Base-by-base conservation (phyloP, 2,888 invertebrate genomes). In the Agonopterix subpropinquella region DNA sequence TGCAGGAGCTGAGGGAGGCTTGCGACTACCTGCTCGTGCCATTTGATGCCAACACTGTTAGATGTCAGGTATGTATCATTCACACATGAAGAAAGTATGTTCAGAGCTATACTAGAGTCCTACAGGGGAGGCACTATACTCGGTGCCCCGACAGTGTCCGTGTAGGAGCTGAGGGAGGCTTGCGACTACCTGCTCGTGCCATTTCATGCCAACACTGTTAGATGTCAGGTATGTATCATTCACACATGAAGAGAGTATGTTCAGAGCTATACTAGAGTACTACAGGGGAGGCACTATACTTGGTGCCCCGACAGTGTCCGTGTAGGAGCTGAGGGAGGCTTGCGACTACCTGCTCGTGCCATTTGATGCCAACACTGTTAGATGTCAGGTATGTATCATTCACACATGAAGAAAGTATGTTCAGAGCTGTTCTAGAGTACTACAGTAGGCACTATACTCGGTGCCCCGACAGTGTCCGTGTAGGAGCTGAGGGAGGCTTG, bases 1-100 rank as follows among this genome's bases (percentile, higher is more conserved):
- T 99, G 41, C 97, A 97, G 67, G 99, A 99, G 81, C 81, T 99
- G 57, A 90, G 98, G 53, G 99, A 99, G 84, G 99, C 99, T 13
- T 99, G 99, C 75, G 99, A 99, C 80, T 99, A 99, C 80, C 90
- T 99, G 49, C 90, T 99, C 43, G 95, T 99, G 70, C 99, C 99
- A 10, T 99, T 99, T 75, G 98, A 98, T 86, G 97, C 98, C 8
- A 93, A 92, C 59, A 98, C 98, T 43, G 95, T 99, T 48, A 94
- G 97, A 67, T 98, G 98, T 82, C 87, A 87, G n/a, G n/a, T n/a
- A n/a, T n/a, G n/a, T n/a, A n/a, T n/a, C n/a, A n/a, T n/a, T n/a
- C n/a, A n/a, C n/a, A n/a, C n/a, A n/a, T n/a, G n/a, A n/a, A n/a
- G n/a, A n/a, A n/a, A n/a, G n/a, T n/a, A n/a, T 98, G 18, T 99